Base-by-base conservation (phyloP, 2,888 invertebrate species). In the Agrochola macilenta region DNA sequence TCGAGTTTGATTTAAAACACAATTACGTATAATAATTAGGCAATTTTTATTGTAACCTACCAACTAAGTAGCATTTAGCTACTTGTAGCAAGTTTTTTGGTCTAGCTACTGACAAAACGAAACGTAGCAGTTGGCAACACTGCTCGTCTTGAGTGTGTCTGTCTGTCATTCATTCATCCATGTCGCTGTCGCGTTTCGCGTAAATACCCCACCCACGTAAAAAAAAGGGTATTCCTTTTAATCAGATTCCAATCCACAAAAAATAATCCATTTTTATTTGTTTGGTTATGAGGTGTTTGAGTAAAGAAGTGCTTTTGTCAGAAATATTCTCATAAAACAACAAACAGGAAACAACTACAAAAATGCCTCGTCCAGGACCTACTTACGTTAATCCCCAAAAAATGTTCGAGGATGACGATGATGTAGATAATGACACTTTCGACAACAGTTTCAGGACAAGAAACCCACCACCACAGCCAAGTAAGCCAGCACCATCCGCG, bases 401-500 rank as follows among this genome's bases (percentile, higher is more conserved):
- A 93, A 97, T 98, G 49, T 98, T 98, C 89, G 97, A 98, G 85
- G 98, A 98, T 30, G 78, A 83, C 81, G 98, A 98, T 88, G 98
- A 98, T 89, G 97, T 98, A 2, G 98, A 98, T 92, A 98, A 99
- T 91, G 98, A 98, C 89, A 97, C 98, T 46, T 99, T 99, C 94
- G 97, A 99, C 60, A 97, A 97, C 85, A 98, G 98, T 93, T 98
- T 94, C 86, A 93, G 95, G 87, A 89, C 94, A 66, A 93, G 93
- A 85, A 92, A 93, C 58, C 93, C 94, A 79, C 93, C 94, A 60
- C 88, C 94, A 46, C 93, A 93, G 75, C 92, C 94, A 20, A 93
- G 76, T 68, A 84, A 83, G 66, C 79, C 93, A 64, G 80, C 92
- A 35, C 82, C 92, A 49, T 90, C 91, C 43, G 89, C 94, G 23